Evolutionary conservation across 2,113 vertebrate species (phyloP).

Genomic region (Delphinus delphis): DNA sequence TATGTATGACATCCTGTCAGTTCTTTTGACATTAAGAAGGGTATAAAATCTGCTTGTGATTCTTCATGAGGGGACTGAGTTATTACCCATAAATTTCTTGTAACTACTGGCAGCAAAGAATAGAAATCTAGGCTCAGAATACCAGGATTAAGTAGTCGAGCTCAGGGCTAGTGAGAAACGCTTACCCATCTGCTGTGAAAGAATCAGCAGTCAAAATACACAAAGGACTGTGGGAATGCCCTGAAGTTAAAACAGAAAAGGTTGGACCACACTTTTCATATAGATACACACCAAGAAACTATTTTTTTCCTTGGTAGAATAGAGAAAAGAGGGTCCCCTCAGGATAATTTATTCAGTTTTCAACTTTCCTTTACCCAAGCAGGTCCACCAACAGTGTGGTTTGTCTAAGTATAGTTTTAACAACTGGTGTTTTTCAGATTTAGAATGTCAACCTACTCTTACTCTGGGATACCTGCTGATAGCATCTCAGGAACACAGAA

Average conservation of each 20-base stretch:
- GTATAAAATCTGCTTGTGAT: constrained; percentile 39
- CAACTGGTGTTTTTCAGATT: background rate
- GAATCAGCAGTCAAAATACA: background rate
- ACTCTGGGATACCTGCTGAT: background rate
- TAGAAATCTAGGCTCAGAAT: background rate
- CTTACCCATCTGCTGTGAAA: background rate
- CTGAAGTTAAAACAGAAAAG: background rate
- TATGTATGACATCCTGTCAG: background rate
- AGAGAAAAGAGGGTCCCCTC: background rate
- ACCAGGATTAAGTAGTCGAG: background rate
- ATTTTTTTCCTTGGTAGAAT: background rate
- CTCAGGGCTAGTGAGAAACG: background rate
- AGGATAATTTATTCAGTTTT: background rate
- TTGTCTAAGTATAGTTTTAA: background rate
- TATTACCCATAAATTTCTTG: constrained; percentile 15
- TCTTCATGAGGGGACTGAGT: background rate
- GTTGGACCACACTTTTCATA: background rate
- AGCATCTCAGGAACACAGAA: background rate
- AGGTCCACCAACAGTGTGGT: background rate
- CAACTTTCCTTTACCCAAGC: background rate
- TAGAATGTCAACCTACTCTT: background rate
- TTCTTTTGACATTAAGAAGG: constrained; percentile 23
- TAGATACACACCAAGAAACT: background rate
- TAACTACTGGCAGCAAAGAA: constrained; percentile 33
- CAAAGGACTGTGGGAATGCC: background rate